Percentiles rank a stretch among this genome's conserved stretches.
phyloP scores from a whole-genome alignment of 2,797 vertebrate genomes.

The Leontopithecus rosalia region DNA sequence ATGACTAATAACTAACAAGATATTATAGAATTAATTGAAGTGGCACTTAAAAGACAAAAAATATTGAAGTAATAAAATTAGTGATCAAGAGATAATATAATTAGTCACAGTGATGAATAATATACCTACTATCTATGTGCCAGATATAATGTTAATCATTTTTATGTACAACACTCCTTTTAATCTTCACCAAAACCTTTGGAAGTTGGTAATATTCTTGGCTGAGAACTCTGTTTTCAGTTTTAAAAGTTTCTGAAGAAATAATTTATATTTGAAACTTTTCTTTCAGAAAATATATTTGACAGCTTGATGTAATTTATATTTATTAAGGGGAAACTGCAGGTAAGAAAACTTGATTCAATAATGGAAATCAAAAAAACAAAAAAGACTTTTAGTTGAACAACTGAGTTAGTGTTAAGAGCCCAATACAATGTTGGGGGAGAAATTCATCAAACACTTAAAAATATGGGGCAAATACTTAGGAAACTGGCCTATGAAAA shows the following conservation, averaged over 20 bases:
- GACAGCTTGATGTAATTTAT: neutral
- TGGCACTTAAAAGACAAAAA: neutral
- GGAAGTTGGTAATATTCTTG: neutral
- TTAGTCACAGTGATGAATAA: slow-evolving; percentile 27
- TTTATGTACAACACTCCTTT: neutral
- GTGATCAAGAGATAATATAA: slow-evolving; percentile 26
- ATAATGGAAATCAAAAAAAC: neutral
- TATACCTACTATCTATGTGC: neutral
- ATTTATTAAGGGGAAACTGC: neutral
- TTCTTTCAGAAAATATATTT: slow-evolving; percentile 30
- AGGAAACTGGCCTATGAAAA: neutral
- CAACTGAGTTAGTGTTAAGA: neutral
- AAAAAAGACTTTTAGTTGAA: neutral
- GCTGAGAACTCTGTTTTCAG: neutral
- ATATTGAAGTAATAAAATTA: slow-evolving; percentile 45
- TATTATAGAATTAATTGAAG: slow-evolving; percentile 45
- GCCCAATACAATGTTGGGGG: fast-evolving
- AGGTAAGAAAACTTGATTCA: neutral
- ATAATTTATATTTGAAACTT: neutral
- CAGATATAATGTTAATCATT: neutral
- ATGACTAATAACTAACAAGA: neutral
- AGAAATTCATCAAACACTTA: neutral
- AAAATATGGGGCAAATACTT: neutral
- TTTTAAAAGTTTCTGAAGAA: slow-evolving; percentile 18
- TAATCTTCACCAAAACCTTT: neutral